Evolutionary conservation across 1,140 invertebrate species (phyloP).

Genomic region (Tetraneura akinire): DNA sequence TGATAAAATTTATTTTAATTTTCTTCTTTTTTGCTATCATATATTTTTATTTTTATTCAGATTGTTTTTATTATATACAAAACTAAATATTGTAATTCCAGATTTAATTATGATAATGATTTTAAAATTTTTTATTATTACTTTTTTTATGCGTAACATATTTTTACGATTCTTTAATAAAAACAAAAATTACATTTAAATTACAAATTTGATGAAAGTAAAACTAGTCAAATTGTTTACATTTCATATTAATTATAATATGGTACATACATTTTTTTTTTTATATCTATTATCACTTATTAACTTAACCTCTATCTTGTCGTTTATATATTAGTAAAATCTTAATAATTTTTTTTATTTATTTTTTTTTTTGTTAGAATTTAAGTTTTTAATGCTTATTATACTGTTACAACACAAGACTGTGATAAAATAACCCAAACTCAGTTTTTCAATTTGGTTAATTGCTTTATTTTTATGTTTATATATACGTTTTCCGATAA

Average conservation of each 20-base stretch:
- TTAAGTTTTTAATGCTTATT: slow-evolving; percentile 48
- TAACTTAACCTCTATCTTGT: no score
- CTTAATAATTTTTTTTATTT: slow-evolving; percentile 8
- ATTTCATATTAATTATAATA: not conserved
- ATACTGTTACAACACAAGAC: slow-evolving; percentile 48
- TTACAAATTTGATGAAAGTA: not conserved
- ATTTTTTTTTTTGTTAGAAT: slow-evolving; percentile 28
- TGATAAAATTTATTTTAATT: not conserved
- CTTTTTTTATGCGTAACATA: not conserved
- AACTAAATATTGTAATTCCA: not conserved
- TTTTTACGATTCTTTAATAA: not conserved
- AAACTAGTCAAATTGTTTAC: not conserved
- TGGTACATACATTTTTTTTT: no score
- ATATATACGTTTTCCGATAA: slow-evolving; percentile 32
- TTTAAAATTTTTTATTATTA: not conserved
- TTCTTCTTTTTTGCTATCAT: not conserved
- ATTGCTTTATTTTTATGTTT: slow-evolving; percentile 49
- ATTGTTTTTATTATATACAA: not conserved
- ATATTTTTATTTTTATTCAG: not conserved
- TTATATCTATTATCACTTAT: no score
- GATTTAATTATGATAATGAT: not conserved
- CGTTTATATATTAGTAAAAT: not conserved
- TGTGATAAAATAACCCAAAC: slow-evolving; percentile 48
- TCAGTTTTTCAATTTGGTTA: slow-evolving; percentile 46
- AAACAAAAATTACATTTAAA: not conserved